Conservation (phyloP, 2,113 vertebrate species). For the Cettia cetti region DNA sequence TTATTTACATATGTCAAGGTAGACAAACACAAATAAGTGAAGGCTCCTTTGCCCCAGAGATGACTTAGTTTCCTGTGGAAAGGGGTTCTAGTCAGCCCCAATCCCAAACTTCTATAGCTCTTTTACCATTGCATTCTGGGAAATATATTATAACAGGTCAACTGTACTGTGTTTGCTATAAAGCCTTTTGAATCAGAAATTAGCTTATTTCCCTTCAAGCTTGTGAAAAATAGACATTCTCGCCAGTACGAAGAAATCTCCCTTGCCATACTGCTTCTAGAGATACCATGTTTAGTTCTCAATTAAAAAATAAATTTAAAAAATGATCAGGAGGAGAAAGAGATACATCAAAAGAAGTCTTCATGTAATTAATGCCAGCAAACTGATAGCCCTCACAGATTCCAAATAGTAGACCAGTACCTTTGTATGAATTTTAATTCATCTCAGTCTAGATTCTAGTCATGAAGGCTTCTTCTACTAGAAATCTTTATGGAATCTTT, state of each 20-base stretch:
- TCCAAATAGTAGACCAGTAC: neutral
- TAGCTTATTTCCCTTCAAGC: neutral
- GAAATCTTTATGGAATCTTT: neutral
- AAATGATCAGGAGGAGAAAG: neutral
- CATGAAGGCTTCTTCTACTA: neutral
- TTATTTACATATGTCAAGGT: neutral
- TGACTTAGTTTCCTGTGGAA: neutral
- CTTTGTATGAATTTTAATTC: neutral
- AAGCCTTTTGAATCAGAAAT: neutral
- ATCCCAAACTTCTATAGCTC: neutral
- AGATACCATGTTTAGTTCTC: neutral
- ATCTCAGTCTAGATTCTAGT: neutral
- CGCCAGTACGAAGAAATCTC: neutral
- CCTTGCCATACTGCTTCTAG: neutral
- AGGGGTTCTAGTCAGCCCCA: neutral
- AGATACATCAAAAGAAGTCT: neutral
- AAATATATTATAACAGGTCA: neutral
- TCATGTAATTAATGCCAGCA: neutral
- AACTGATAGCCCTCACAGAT: neutral
- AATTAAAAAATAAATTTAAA: neutral
- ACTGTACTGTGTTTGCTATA: neutral
- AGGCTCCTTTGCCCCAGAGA: neutral
- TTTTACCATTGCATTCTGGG: neutral
- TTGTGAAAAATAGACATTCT: neutral
- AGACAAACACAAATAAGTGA: neutral